These are phyloP conservation scores for Falco punctatus DNA, from an alignment of 2,113 vertebrate species.

Conservation along the genomic window DNA sequence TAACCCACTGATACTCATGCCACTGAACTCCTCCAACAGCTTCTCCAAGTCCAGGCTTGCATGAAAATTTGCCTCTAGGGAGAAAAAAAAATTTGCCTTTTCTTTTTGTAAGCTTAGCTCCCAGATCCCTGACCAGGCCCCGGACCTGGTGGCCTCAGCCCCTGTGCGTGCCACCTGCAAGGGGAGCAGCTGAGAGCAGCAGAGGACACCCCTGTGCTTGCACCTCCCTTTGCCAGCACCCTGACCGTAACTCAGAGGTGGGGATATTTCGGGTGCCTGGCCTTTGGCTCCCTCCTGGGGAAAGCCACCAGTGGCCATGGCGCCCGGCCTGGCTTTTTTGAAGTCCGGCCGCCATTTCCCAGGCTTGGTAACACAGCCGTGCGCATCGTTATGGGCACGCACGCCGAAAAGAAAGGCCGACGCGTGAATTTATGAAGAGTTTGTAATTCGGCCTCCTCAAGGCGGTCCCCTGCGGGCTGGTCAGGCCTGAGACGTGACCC, in stretches of 20 bases:
- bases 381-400: fast-evolving
- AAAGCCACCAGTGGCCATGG: fast-evolving
- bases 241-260: fast-evolving
- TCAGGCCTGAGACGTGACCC: neutral
- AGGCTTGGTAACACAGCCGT: too few species aligned
- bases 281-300: fast-evolving
- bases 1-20: too few species aligned
- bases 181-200: neutral
- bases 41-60: neutral
- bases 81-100: fast-evolving
- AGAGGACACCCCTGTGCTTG: fast-evolving
- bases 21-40: neutral
- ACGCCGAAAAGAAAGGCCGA: neutral
- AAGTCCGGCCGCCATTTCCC: neutral
- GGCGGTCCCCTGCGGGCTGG: neutral
- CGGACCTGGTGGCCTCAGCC: fast-evolving
- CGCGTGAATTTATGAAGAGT: neutral
- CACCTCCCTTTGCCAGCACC: neutral
- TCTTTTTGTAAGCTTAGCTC: neutral
- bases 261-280: fast-evolving
- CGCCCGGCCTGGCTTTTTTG: neutral
- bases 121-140: fast-evolving
- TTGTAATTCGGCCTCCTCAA: neutral
- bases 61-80: neutral
- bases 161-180: neutral